Base-by-base conservation (phyloP, 37 sponge, comb jelly and placozoan genomes). In the Cladorhizidae sp. region DNA sequence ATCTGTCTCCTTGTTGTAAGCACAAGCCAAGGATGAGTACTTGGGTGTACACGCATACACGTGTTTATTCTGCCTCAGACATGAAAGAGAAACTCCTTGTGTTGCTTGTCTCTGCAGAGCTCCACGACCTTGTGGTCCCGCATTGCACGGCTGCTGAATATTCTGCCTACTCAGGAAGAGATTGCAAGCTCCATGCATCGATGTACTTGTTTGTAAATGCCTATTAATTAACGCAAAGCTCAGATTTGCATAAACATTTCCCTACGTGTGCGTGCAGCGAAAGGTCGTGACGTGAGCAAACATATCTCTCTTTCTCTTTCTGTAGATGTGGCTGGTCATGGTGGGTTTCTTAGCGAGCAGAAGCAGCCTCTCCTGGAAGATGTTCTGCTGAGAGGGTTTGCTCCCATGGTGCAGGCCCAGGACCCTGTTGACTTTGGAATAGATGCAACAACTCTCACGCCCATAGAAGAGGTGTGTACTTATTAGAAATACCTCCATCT, bases 121-220 rank as follows among this genome's bases (percentile, higher is more conserved):
- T 83, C 72, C 0, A 65, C 91, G 12, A 67, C 68, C 2, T 54
- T 95, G 42, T 95, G 96, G 96, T 95, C 96, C 25, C 80, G 85
- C 5, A 63, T 92, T 37, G 96, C 96, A 29, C 72, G 79, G 14
- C 76, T 95, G 23, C 91, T 95, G 25, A 95, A 95, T 77, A 78
- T 92, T 50, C 79, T 95, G 12, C 96, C 96, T 21, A 45, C 80
- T 42, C 81, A 78, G 67, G 65, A 65, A 3, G 64, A 83, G 43
- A 36, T 81, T 21, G 21, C 36, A 37, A 36, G 32, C 38, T 7
- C 72, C 26, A 51, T 7, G 1, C 26, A 67, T 67, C 5, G 15
- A 3, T 37, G 38, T 5, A 67, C 68, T 67, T 67, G 49, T 9
- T 45, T 12, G 5, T 5, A 45, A n/a, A n/a, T n/a, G n/a, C n/a